A percentile compares a stretch with the other conserved stretches of the same genome.
Conservation (phyloP, 2,888 invertebrate species). For the Abrostola triplasia region DNA sequence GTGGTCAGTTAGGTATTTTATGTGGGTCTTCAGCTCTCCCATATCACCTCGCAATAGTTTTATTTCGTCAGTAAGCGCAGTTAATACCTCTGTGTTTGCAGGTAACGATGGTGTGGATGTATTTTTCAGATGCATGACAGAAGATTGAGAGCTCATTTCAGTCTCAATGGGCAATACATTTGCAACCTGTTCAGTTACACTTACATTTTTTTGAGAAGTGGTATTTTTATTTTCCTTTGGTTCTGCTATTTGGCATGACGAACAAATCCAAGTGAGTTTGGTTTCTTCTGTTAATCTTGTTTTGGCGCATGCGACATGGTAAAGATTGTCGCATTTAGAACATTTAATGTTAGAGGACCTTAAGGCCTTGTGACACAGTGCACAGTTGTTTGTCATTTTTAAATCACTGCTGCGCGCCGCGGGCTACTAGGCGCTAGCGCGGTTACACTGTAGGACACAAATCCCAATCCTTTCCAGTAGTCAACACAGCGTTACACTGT, state of each 20-base stretch:
- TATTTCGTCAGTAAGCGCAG: constrained; percentile 2
- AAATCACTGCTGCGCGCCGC: too few species aligned
- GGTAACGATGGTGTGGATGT: not conserved
- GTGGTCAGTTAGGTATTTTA: not conserved
- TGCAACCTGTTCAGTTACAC: too few species aligned
- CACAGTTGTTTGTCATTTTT: constrained; percentile 6
- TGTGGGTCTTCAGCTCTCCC: not conserved
- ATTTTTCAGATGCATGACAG: too few species aligned
- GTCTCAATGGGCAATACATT: too few species aligned
- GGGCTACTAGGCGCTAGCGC: too few species aligned
- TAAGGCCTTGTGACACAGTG: not conserved
- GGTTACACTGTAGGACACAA: too few species aligned
- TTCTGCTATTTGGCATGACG: not conserved
- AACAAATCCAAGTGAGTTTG: not conserved
- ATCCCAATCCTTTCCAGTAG: too few species aligned
- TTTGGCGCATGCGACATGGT: constrained; percentile 2
- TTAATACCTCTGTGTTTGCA: too few species aligned
- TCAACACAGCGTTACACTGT: too few species aligned
- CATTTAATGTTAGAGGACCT: not conserved
- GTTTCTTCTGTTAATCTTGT: not conserved
- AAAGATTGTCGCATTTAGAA: not conserved
- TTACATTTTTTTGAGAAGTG: not conserved
- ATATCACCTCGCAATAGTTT: constrained; percentile 2
- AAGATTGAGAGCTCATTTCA: not conserved
- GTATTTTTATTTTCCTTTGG: too few species aligned